phyloP scores from a whole-genome alignment of 2,113 vertebrate genomes.

The Dascyllus trimaculatus region DNA sequence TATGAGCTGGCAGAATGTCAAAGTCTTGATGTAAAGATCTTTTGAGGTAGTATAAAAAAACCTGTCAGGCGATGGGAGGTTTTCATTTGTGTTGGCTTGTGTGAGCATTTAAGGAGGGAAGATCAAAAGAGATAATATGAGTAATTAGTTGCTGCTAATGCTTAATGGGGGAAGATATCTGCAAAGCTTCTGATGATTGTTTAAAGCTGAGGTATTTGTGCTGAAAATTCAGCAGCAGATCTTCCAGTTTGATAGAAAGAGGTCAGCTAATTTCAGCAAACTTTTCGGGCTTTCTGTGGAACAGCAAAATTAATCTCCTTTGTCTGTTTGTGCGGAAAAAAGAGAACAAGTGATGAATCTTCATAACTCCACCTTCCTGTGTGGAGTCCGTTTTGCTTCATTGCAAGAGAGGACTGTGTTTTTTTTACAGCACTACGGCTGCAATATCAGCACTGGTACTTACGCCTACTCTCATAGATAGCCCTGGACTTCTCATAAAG shows the following conservation, averaged over 20 bases:
- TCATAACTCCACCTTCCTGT: neutral
- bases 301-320: no score
- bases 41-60: neutral
- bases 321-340: no score
- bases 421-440: constrained; percentile 31
- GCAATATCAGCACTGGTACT: constrained; percentile 84
- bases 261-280: neutral
- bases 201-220: neutral
- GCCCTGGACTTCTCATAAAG: constrained; percentile 98
- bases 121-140: constrained; percentile 9
- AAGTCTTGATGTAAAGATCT: constrained; percentile 23
- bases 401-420: constrained; percentile 24
- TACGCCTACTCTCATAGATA: constrained; percentile 99
- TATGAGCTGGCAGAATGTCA: constrained; percentile 25
- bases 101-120: neutral
- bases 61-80: neutral
- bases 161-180: neutral
- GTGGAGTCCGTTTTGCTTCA: constrained; percentile 7
- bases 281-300: constrained; percentile 1
- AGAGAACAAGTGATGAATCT: no score
- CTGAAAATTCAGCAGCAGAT: constrained; percentile 5
- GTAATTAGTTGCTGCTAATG: constrained; percentile 11
- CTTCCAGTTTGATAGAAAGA: constrained; percentile 13
- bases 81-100: neutral
- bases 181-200: constrained; percentile 1